phyloP scores from a whole-genome alignment of 2,113 vertebrate genomes.

The Calidris pygmaea region DNA sequence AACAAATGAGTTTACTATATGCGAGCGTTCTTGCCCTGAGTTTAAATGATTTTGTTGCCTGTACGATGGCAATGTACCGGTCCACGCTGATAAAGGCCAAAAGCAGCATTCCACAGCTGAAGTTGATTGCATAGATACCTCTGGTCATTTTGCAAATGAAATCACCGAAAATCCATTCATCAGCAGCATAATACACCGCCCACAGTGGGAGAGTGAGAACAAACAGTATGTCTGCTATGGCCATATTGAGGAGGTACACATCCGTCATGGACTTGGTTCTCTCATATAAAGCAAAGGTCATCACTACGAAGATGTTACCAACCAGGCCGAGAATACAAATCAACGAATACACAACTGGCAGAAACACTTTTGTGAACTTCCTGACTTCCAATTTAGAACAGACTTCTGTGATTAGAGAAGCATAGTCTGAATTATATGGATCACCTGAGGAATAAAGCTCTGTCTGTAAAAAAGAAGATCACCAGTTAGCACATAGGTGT shows the following conservation, averaged over 20 bases:
- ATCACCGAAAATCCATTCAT: slow-evolving; percentile 77
- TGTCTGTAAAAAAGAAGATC: slow-evolving; percentile 34
- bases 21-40: slow-evolving; percentile 74
- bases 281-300: slow-evolving; percentile 87
- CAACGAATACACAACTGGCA: slow-evolving; percentile 75
- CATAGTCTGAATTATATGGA: not conserved
- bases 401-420: not conserved
- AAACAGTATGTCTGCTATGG: slow-evolving; percentile 87
- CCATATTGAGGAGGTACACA: slow-evolving; percentile 90
- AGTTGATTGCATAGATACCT: slow-evolving; percentile 87
- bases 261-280: slow-evolving; percentile 89
- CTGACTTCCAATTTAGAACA: slow-evolving; percentile 63
- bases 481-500: not conserved
- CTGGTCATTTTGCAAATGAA: slow-evolving; percentile 83
- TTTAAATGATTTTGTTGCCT: slow-evolving; percentile 83
- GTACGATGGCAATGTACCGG: slow-evolving; percentile 90
- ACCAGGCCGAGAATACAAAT: slow-evolving; percentile 83
- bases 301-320: slow-evolving; percentile 87
- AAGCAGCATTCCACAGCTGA: slow-evolving; percentile 90
- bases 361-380: slow-evolving; percentile 66
- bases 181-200: slow-evolving; percentile 74
- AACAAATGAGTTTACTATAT: slow-evolving; percentile 76
- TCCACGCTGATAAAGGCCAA: slow-evolving; percentile 88
- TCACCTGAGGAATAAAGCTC: not conserved
- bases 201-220: slow-evolving; percentile 86